Base-by-base conservation (phyloP, 2,113 vertebrate species). In the Paralichthys olivaceus region DNA sequence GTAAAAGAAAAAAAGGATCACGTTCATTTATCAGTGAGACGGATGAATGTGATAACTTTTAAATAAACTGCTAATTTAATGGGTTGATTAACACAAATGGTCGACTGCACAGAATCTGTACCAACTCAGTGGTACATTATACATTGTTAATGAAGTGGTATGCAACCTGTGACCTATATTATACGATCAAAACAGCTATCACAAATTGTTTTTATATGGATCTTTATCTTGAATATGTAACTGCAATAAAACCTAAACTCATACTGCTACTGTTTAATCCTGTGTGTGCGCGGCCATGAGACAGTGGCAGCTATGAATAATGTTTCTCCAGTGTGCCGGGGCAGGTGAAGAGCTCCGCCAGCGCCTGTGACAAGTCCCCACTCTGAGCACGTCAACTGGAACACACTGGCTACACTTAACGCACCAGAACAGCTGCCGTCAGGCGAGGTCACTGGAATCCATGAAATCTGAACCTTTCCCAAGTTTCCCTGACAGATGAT, bases 381-480 rank as follows among this genome's bases (percentile, higher is more conserved):
- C 58, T 76, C 59, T 26, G 34, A 83, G 75, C 84, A 83, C 74
- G 69, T 86, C 71, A 60, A 54, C 61, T 75, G 81, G 83, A 79
- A 79, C 81, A 69, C 75, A n/a, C 0, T 0, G 45, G 71, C 69
- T 67, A 61, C 65, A 57, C 69, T 80, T 83, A 72, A 90, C 32
- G 26, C 81, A 53, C 66, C 64, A 15, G 70, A 79, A 28, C 83
- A 81, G 71, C 59, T 58, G 12, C 66, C 47, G 65, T 77, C 81
- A 79, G 72, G 60, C 64, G 13, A 75, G 80, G 86, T 86, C 87
- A 77, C 22, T n/a, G 68, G 49, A 65, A 70, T 67, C 69, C 80
- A 61, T 79, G 84, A 87, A 83, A 83, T 79, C 59, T 54, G 76
- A 74, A 82, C 67, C 59, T 20, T 20, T 72, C 77, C 77, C 56